These are phyloP conservation scores for Hylaea fasciaria DNA, from an alignment of 2,888 invertebrate genomes.

Conservation along the genomic window DNA sequence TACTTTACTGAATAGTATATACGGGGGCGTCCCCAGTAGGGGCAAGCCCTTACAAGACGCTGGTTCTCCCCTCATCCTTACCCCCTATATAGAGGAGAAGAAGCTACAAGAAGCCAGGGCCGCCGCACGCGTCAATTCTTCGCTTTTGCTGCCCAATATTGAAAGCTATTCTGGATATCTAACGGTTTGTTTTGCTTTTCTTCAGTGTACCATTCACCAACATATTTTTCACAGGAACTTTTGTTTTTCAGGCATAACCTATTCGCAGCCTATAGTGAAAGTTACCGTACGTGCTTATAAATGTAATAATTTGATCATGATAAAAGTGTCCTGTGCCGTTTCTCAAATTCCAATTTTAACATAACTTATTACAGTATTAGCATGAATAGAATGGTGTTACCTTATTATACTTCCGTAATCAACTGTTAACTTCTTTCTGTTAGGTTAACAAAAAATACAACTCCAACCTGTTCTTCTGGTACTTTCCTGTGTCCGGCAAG, in stretches of 20 bases:
- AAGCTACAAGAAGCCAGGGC: constrained; percentile 79
- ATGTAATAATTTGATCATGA: too few species aligned
- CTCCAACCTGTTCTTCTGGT: constrained; percentile 94
- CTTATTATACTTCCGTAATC: too few species aligned
- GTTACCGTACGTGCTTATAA: too few species aligned
- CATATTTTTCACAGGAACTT: too few species aligned
- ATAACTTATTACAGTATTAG: too few species aligned
- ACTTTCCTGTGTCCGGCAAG: constrained; percentile 88
- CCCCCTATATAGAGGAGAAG: constrained; percentile 82
- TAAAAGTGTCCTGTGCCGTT: too few species aligned
- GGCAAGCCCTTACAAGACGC: constrained; percentile 55
- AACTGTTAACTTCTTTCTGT: constrained; percentile 1
- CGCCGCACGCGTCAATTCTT: constrained; percentile 72
- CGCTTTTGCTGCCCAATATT: constrained; percentile 72
- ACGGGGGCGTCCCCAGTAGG: constrained; percentile 53
- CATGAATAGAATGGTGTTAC: too few species aligned
- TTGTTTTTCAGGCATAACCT: too few species aligned
- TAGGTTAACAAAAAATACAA: constrained; percentile 90
- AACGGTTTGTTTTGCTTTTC: constrained; percentile 58
- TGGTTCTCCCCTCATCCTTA: constrained; percentile 83
- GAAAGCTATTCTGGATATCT: constrained; percentile 80
- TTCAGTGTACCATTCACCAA: too few species aligned
- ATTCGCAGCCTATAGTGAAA: too few species aligned
- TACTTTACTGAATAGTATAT: neutral
- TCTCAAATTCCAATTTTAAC: too few species aligned